Evolutionary conservation across 1,140 invertebrate genomes (phyloP), one percentile per base, ranked within the genome.

Genomic region (Spodoptera frugiperda): DNA sequence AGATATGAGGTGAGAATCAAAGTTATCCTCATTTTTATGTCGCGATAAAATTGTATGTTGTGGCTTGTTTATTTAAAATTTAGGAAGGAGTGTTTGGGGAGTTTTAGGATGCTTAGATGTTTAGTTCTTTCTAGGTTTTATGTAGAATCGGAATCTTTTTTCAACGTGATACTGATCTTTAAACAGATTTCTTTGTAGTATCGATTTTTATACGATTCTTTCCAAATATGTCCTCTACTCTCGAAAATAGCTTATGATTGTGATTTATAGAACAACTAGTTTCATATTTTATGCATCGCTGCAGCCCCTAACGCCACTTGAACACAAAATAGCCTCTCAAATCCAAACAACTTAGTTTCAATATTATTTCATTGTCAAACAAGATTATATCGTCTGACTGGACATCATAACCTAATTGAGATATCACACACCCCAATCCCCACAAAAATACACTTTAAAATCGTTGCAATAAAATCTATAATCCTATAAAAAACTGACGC

Each of bases 401-500:
- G 83, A 78, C 83, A 80, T 83, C 79, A 81, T 67, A 76, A 81
- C 77, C 80, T 87, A 88, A 88, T 88, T 87, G 86, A 84, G 82
- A 84, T 76, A 76, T 82, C 59, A 75, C 19, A 61, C 21, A 54
- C 74, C 59, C 46, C 59, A n/a, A 65, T 15, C 30, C 44, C 70
- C 30, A 59, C 30, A 67, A 82, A 80, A 77, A 53, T 53, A 33
- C n/a, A 10, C 46, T 53, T 63, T 74, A 63, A 49, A 25, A 49
- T 19, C 25, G 49, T 5, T 15, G 9, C 12, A 48, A 74, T 63
- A 74, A 74, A 74, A 63, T 46, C 48, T 63, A 74, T 25, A 74
- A 61, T 51, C 57, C 11, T 59, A 59, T 59, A 25, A 25, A 67
- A 48, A 67, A 30, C 15, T 2, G 11, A 1, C 44, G 12, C 53